A percentile compares a stretch with the other conserved stretches of the same genome.
phyloP scores from a whole-genome alignment of 2,797 vertebrate genomes.

The Psittacula derbiana region DNA sequence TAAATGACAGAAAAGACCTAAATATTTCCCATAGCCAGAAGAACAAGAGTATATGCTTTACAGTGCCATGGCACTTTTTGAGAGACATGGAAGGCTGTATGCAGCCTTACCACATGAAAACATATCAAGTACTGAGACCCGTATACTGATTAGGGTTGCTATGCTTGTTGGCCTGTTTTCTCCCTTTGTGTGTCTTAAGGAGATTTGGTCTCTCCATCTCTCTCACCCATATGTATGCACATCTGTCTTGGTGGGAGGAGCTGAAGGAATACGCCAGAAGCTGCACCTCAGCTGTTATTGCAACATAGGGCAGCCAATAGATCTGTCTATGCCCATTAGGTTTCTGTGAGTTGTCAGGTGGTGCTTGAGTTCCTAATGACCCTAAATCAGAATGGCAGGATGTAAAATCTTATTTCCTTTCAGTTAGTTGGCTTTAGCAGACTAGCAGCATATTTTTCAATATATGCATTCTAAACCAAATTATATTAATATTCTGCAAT shows the following conservation, averaged over 20 bases:
- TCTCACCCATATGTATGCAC: fast-evolving
- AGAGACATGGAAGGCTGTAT: not conserved
- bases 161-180: not conserved
- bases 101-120: not conserved
- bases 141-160: not conserved
- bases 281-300: not conserved
- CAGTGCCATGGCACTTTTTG: not conserved
- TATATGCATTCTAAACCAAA: not conserved
- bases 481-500: not conserved
- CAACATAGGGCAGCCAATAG: not conserved
- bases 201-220: not conserved
- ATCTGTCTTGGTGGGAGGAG: not conserved
- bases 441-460: not conserved
- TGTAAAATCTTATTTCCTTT: not conserved
- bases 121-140: not conserved
- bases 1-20: not conserved
- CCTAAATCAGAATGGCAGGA: conserved; percentile 1
- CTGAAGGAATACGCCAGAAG: not conserved
- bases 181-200: not conserved
- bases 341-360: not conserved
- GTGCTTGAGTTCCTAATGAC: not conserved
- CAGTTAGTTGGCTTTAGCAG: not conserved
- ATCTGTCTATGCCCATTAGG: not conserved
- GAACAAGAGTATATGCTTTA: not conserved
- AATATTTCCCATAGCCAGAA: conserved; percentile 6